Percentiles rank a stretch among this genome's conserved stretches.
phyloP scores from a whole-genome alignment of 2,888 invertebrate species.

The Machimus rusticus region DNA sequence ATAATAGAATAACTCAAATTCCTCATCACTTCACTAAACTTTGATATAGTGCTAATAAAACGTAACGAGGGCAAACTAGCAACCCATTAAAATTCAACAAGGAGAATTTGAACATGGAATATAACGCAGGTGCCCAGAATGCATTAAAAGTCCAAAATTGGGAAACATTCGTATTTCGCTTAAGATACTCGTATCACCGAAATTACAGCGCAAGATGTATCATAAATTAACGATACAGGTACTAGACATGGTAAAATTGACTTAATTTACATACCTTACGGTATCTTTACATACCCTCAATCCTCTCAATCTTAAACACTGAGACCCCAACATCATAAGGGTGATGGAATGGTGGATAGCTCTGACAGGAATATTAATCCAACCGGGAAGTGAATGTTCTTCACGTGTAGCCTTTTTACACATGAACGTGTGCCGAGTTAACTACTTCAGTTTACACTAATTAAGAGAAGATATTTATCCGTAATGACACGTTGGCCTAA shows the following conservation, averaged over 20 bases:
- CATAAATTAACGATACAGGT: not conserved
- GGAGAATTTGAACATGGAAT: not conserved
- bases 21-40: too few species aligned
- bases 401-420: not conserved
- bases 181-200: not conserved
- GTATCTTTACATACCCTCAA: not conserved
- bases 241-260: not conserved
- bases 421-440: not conserved
- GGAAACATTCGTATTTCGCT: not conserved
- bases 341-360: not conserved
- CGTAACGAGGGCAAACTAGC: not conserved
- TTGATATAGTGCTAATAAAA: too few species aligned
- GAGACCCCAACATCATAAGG: not conserved
- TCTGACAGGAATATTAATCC: not conserved
- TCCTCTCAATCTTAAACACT: not conserved
- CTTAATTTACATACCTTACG: not conserved
- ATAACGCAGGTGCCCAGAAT: not conserved
- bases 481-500: slow-evolving; percentile 18
- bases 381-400: not conserved
- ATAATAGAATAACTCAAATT: too few species aligned
- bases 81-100: not conserved
- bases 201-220: not conserved
- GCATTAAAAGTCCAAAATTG: not conserved
- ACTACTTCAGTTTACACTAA: slow-evolving; percentile 13
- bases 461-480: slow-evolving; percentile 27